Conservation (phyloP, 2,888 invertebrate species). For the Idaea biselata region DNA sequence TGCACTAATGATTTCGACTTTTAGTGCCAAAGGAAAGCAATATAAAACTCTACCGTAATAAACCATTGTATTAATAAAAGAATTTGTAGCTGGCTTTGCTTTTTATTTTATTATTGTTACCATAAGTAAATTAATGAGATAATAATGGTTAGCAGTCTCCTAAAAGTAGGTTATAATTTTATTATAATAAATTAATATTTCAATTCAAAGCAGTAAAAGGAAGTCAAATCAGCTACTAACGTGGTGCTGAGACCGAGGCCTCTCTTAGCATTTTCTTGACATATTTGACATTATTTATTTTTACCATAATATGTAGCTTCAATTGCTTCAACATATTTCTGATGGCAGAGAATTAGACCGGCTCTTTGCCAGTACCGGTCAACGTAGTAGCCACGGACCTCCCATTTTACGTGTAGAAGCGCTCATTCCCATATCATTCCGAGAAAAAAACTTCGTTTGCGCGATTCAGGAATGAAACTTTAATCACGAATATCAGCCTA, state of each 20-base stretch:
- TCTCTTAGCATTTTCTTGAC: conserved; percentile 75
- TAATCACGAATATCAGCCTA: conserved; percentile 20
- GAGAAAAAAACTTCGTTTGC: conserved; percentile 46
- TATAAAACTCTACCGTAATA: no score
- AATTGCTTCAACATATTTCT: conserved; percentile 61
- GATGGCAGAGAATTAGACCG: conserved; percentile 70
- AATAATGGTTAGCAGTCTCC: no score
- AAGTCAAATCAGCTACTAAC: conserved; percentile 74
- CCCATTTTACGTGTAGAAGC: conserved; percentile 25
- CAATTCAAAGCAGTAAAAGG: conserved; percentile 52
- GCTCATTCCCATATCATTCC: conserved; percentile 31
- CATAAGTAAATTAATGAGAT: no score
- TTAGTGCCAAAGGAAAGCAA: no score
- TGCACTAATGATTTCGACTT: no score
- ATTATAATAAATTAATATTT: not conserved
- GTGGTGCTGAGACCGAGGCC: conserved; percentile 70
- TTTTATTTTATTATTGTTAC: no score
- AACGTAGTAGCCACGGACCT: conserved; percentile 77
- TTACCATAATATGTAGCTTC: conserved; percentile 70
- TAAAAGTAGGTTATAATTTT: not conserved
- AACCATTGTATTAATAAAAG: no score
- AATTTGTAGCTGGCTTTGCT: no score
- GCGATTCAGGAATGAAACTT: conserved; percentile 56
- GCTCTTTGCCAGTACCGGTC: conserved; percentile 68
- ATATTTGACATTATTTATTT: conserved; percentile 65